These are phyloP conservation scores for Tretioscincus oriximinensis DNA, from an alignment of 2,113 vertebrate genomes.

Conservation along the genomic window DNA sequence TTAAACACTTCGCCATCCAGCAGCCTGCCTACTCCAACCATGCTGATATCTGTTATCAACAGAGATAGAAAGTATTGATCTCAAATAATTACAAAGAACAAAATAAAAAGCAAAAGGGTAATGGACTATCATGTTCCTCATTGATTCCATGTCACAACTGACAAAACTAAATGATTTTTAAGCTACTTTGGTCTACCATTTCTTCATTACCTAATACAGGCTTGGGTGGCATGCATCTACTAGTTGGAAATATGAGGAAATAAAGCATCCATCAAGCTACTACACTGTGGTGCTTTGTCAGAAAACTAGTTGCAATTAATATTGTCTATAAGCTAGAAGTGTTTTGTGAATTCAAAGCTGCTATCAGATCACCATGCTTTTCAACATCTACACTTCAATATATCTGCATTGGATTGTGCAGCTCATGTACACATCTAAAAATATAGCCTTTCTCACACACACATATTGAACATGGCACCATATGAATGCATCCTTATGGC, in stretches of 20 bases:
- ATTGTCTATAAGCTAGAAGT: conserved; percentile 34
- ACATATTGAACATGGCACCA: not conserved
- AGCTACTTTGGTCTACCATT: conserved; percentile 63
- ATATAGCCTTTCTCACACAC: not conserved
- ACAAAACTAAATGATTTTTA: conserved; percentile 62
- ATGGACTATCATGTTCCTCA: conserved; percentile 70
- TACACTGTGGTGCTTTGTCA: not conserved
- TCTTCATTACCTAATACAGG: conserved; percentile 59
- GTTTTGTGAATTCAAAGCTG: not conserved
- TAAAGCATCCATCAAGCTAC: not conserved
- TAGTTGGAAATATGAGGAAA: not conserved
- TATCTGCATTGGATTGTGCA: too few species aligned
- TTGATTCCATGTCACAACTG: conserved; percentile 60
- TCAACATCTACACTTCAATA: not conserved
- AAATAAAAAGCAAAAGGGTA: conserved; percentile 72
- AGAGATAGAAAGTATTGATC: conserved; percentile 71
- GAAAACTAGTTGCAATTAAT: not conserved
- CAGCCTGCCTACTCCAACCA: conserved; percentile 45
- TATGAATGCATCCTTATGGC: too few species aligned
- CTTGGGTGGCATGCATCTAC: conserved; percentile 52
- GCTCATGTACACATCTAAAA: not conserved
- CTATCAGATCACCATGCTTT: not conserved
- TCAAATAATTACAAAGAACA: conserved; percentile 64
- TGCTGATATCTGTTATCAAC: conserved; percentile 66
- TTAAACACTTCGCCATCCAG: conserved; percentile 9